These are phyloP conservation scores for Hypomesus transpacificus DNA, from an alignment of 2,113 vertebrate genomes.

Conservation along the genomic window DNA sequence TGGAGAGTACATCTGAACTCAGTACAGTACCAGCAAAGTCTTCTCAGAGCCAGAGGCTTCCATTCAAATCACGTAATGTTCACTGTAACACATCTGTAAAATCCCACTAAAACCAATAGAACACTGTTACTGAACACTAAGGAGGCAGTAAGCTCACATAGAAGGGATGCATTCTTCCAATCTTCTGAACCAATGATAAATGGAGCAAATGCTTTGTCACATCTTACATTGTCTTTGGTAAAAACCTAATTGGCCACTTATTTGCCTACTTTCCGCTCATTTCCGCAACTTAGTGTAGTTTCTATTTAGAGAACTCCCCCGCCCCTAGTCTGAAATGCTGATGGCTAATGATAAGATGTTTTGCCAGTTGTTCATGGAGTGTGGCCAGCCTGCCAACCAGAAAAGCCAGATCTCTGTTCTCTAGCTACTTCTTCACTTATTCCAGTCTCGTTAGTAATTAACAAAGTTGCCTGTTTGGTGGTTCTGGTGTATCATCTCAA, in stretches of 20 bases:
- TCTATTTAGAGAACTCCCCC: constrained; percentile 28
- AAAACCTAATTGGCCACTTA: constrained; percentile 37
- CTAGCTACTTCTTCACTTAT: constrained; percentile 12
- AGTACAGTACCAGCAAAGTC: neutral
- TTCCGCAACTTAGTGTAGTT: constrained; percentile 46
- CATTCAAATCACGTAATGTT: constrained; percentile 5
- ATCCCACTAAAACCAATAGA: neutral
- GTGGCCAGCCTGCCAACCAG: constrained; percentile 33
- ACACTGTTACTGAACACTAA: constrained; percentile 4
- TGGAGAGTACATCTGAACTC: neutral
- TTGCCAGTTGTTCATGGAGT: constrained; percentile 35
- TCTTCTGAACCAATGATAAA: constrained; percentile 5
- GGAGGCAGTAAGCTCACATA: constrained; percentile 11
- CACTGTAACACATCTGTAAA: constrained; percentile 14
- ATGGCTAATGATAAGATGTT: constrained; percentile 43
- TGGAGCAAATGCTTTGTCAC: constrained; percentile 2
- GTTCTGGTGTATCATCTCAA: neutral
- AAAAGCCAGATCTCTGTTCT: constrained; percentile 43
- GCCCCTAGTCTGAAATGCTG: constrained; percentile 26
- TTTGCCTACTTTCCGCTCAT: constrained; percentile 37
- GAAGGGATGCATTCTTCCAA: neutral
- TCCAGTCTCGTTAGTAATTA: neutral
- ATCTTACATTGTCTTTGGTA: constrained; percentile 40
- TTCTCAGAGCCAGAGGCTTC: neutral
- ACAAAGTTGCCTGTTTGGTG: too few relatives aligned